These are phyloP conservation scores for Prosapia bicincta DNA, from an alignment of 2,888 invertebrate genomes.

Conservation along the genomic window DNA sequence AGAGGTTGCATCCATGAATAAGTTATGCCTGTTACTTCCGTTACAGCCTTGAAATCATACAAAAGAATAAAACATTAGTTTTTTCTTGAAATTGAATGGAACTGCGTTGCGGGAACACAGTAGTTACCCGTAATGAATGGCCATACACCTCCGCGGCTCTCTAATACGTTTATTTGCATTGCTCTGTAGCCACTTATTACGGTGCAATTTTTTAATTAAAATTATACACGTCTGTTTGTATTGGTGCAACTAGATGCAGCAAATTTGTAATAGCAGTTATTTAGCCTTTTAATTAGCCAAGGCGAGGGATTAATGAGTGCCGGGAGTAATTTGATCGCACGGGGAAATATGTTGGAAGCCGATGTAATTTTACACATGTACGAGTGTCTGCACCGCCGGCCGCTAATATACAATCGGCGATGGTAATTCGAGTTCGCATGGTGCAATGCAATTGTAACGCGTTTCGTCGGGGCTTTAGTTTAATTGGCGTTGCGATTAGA, in stretches of 20 bases:
- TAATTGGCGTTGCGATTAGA: slow-evolving; percentile 16
- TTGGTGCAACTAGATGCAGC: neutral
- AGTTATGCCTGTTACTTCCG: too few relatives aligned
- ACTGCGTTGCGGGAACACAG: neutral
- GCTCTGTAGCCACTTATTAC: neutral
- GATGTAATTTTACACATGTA: neutral
- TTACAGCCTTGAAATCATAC: neutral
- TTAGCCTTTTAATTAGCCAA: neutral
- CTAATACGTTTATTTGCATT: neutral
- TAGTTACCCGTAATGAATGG: neutral
- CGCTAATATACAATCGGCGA: neutral
- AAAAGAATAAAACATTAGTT: neutral
- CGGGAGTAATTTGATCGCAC: neutral
- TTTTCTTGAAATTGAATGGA: neutral
- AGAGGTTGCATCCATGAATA: too few relatives aligned
- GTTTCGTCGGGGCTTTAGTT: slow-evolving; percentile 13
- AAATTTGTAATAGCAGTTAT: neutral
- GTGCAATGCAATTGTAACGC: neutral
- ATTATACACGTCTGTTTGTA: neutral
- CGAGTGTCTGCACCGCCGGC: neutral
- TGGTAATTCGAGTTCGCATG: neutral
- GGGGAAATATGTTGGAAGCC: neutral
- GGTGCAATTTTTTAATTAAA: neutral
- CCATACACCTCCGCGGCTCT: neutral
- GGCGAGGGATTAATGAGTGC: neutral